Evolutionary conservation across 2,888 invertebrate species (phyloP), one percentile per base, ranked within the genome.

Genomic region (Penaeus monodon): DNA sequence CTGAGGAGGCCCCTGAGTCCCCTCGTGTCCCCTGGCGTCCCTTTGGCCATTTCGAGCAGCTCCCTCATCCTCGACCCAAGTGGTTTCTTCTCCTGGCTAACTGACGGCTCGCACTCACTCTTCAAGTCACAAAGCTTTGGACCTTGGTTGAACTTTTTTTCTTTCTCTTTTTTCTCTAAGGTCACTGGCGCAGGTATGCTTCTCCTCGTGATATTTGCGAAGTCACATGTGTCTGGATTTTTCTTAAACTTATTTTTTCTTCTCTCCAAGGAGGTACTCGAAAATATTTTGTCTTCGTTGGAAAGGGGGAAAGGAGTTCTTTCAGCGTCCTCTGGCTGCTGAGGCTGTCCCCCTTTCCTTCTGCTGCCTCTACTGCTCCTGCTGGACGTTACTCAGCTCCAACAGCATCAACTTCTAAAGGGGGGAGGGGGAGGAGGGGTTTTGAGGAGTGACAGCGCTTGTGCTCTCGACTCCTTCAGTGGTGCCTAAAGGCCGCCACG

Each of bases 1-100:
- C 85, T 85, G 33, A 89, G 89, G 66, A 89, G 79, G 7, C 89
- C 89, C 70, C 73, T 49, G 64, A 88, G 85, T 29, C 88, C 85
- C 65, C 81, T 85, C 79, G 83, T 79, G 49, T 87, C 86, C 78
- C 86, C 86, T 83, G 86, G 83, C 63, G 86, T 87, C 49, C 86
- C 86, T 73, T 87, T 83, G 73, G 86, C 86, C 86, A 87, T 87
- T 79, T 73, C 78, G 38, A 87, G 79, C 63, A 87, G 44, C 74
- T 87, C 86, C 44, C 86, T 82, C 86, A 87, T 87, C 79, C 84
- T 77, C 38, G 38, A 77, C n/a, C 33, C 20, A 33, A 38, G 27
- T 64, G 27, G 77, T 57, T 68, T 76, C n/a, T 76, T 64, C 65
- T 65, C 76, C 76, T 76, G 68, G 57, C 77, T 77, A 44, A 57